Evolutionary conservation across 2,888 invertebrate species (phyloP), one percentile per base, ranked within the genome.

Genomic region (Scaptodrosophila latifasciaeformis): DNA sequence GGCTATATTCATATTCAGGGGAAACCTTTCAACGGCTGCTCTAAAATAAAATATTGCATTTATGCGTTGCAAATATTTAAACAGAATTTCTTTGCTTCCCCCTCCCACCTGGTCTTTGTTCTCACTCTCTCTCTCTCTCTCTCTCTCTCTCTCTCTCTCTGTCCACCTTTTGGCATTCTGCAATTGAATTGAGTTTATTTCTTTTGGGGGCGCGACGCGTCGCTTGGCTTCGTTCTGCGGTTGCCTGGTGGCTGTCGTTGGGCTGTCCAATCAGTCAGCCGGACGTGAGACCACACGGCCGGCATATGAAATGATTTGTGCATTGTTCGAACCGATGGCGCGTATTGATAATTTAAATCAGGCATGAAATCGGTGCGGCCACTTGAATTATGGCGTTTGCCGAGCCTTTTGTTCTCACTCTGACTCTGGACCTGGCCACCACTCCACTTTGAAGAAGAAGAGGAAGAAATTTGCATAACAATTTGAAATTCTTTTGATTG

Each of bases 371-470:
- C 80, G 70, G 66, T 62, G 70, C 62, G 70, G 77, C 72, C 64
- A 79, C 80, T 76, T 79, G 76, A 74, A 76, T 74, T 79, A 74
- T 79, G 80, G 77, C 80, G 80, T 79, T 72, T 76, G 69, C 64
- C 65, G 80, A 72, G 70, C 77, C 80, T 76, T 76, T 74, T 79
- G 80, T 76, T 79, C 80, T 79, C 80, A 45, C 30, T n/a, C 6
- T 12, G 53, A 56, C 58, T 56, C 61, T 7, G 24, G 24, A 24
- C 24, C 18, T 29, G 15, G 1, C 39, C 15, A 17, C 19, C 40
- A 17, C 47, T 50, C 43, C 49, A n/a, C 50, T 39, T 21, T 2
- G 52, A 39, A 46, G 31, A 46, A 21, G 1, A 17, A 15, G 31
- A 29, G 46, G 48, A 37, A 21, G 53, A 49, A 59, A 75, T 75